Percentiles rank a stretch among this genome's conserved stretches.
These are phyloP conservation scores for Gracilinanus agilis DNA, from an alignment of 2,113 vertebrate species.

Conservation along the genomic window DNA sequence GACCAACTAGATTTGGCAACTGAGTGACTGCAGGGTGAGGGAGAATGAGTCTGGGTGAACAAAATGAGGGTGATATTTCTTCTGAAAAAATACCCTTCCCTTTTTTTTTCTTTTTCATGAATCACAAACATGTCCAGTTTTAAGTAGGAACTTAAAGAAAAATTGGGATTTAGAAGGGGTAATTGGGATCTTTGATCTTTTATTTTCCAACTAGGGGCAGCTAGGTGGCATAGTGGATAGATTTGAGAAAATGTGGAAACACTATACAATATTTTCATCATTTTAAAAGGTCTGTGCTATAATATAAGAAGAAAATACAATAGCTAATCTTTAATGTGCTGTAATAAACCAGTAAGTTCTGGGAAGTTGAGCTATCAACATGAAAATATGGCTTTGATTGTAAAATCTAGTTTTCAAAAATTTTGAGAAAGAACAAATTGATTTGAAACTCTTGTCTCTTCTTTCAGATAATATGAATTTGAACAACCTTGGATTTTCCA, in stretches of 20 bases:
- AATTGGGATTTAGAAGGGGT: no score
- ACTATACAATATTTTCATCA: background rate
- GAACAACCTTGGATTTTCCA: conserved; percentile 33
- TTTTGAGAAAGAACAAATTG: background rate
- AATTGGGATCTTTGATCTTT: no score
- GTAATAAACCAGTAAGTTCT: background rate
- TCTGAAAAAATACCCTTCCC: no score
- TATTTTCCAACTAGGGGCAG: no score
- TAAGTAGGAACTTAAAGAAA: no score
- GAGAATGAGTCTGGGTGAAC: no score
- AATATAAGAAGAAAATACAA: background rate
- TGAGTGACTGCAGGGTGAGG: no score
- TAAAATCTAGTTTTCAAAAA: background rate
- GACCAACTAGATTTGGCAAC: no score
- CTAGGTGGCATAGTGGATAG: no score
- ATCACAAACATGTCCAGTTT: no score
- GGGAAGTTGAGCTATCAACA: background rate
- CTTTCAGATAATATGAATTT: conserved; percentile 77
- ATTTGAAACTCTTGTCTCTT: conserved; percentile 31
- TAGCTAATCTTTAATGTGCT: background rate
- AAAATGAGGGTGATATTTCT: no score
- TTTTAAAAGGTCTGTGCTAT: background rate
- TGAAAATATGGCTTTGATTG: background rate
- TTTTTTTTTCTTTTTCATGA: no score
- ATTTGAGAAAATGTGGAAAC: background rate